A percentile compares a stretch with the other conserved stretches of the same genome.
phyloP scores from a whole-genome alignment of 2,888 invertebrate genomes.

The Petrolisthes cinctipes region DNA sequence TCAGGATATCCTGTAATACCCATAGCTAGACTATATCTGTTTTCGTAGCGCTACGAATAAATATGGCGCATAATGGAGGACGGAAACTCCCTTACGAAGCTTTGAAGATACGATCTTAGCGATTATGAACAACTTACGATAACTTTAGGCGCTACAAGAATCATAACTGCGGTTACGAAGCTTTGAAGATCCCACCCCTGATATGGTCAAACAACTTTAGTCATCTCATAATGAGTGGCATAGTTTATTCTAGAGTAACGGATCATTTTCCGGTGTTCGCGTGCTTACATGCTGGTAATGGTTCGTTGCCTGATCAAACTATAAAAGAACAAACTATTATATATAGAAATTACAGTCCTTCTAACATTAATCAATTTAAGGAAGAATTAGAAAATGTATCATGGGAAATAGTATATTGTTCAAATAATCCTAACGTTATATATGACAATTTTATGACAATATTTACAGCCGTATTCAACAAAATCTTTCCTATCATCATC shows the following conservation, averaged over 20 bases:
- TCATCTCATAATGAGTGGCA: background rate
- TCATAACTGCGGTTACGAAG: no score
- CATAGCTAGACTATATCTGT: no score
- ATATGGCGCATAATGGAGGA: no score
- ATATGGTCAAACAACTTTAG: background rate
- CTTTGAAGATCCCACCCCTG: no score
- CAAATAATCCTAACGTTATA: background rate
- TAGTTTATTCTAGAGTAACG: background rate
- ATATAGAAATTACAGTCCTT: background rate
- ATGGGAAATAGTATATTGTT: constrained; percentile 4
- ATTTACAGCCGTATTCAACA: background rate
- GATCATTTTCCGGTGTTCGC: background rate
- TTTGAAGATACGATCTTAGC: no score
- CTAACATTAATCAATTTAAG: background rate
- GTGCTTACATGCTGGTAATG: no score
- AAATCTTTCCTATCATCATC: background rate
- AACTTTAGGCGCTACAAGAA: no score
- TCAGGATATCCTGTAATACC: no score
- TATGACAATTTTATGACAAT: background rate
- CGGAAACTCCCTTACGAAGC: no score
- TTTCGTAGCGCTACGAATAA: no score
- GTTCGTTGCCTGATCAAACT: no score
- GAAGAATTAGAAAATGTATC: background rate
- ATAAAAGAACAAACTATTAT: background rate
- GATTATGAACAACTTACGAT: no score